Conservation (phyloP, 2,113 vertebrate genomes). For the Nesoenas mayeri region DNA sequence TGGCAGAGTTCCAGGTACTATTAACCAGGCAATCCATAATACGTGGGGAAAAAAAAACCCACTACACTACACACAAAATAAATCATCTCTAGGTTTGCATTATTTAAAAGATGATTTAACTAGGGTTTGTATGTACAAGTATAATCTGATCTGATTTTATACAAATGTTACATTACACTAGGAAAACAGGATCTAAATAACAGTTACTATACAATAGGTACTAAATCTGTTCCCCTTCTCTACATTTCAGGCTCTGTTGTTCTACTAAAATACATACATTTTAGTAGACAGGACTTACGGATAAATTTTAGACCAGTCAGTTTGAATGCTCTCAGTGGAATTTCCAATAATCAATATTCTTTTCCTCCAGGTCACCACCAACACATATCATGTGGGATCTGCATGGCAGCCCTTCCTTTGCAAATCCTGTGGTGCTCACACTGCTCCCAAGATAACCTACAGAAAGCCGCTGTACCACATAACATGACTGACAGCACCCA, state of each 20-base stretch:
- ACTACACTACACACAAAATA: background rate
- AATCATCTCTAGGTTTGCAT: background rate
- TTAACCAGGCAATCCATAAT: background rate
- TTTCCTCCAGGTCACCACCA: background rate
- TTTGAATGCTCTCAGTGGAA: background rate
- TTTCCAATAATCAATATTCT: background rate
- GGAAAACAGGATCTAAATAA: background rate
- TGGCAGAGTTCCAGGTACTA: background rate
- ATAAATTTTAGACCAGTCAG: background rate
- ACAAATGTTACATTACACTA: too few species aligned
- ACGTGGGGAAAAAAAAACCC: background rate
- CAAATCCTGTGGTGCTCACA: background rate
- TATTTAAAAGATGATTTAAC: background rate
- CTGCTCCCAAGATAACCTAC: background rate
- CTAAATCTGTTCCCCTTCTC: background rate
- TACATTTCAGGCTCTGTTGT: background rate
- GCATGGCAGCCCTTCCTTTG: background rate
- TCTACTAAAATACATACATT: background rate
- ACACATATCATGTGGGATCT: rapidly evolving
- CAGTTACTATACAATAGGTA: background rate
- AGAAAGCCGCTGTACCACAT: rapidly evolving
- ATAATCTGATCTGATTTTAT: background rate
- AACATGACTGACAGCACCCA: background rate
- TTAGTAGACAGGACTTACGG: background rate
- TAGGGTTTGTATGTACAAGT: background rate